These are phyloP conservation scores for Volucella inanis DNA, from an alignment of 2,888 invertebrate species.

Conservation along the genomic window DNA sequence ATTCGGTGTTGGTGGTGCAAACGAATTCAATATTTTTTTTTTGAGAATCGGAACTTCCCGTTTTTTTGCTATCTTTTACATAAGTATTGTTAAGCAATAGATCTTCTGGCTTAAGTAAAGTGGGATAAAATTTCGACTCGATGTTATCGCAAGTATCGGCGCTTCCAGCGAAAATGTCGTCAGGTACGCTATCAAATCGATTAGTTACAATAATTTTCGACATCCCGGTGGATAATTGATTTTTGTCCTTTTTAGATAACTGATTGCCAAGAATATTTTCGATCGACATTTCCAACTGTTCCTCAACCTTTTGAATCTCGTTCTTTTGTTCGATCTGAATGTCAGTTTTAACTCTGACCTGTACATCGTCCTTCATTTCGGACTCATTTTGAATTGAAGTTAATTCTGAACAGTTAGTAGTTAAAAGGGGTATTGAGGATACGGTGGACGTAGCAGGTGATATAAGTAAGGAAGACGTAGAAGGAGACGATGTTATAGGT, in stretches of 20 bases:
- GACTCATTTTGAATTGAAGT: neutral
- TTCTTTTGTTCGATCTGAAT: conserved; percentile 9
- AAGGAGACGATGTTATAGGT: too few relatives aligned
- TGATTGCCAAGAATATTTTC: conserved; percentile 36
- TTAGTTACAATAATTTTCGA: conserved; percentile 29
- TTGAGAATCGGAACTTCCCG: neutral
- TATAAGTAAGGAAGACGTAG: too few relatives aligned
- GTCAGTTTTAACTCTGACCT: conserved; percentile 12
- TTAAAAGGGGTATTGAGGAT: neutral
- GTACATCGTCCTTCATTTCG: conserved; percentile 19
- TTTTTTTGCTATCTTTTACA: conserved; percentile 1
- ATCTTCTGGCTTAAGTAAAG: conserved; percentile 28
- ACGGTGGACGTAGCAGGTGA: too few relatives aligned
- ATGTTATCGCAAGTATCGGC: conserved; percentile 40
- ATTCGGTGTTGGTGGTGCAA: neutral
- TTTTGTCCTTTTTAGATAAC: conserved; percentile 12
- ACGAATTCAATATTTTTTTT: neutral
- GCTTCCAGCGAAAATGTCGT: conserved; percentile 49
- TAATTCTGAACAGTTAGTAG: neutral
- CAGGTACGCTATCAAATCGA: conserved; percentile 52
- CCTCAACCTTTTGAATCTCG: conserved; percentile 22
- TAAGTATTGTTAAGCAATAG: conserved; percentile 21
- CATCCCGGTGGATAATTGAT: neutral
- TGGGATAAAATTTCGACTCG: conserved; percentile 30
- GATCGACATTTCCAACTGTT: conserved; percentile 40